Evolutionary conservation across 2,797 vertebrate species (phyloP).

Genomic region (Syngnathus rostellatus): DNA sequence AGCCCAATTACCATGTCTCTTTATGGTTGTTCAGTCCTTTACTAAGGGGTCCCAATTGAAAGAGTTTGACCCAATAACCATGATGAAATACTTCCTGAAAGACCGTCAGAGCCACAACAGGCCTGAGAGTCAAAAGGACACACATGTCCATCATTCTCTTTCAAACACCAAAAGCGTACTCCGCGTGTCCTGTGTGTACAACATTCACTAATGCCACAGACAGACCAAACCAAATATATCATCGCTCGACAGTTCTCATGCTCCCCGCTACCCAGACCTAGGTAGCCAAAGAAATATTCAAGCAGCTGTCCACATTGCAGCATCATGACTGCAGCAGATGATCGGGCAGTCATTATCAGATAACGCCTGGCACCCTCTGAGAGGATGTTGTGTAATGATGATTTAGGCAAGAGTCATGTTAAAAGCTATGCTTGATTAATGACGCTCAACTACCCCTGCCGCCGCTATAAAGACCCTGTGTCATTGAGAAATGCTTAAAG

Average conservation of each 20-base stretch:
- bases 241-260: conserved; percentile 3
- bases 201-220: conserved; percentile 1
- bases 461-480: conserved; percentile 37
- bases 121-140: conserved; percentile 48
- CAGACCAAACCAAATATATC: conserved; percentile 11
- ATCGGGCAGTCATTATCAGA: conserved; percentile 43
- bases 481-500: conserved; percentile 1
- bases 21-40: conserved; percentile 35
- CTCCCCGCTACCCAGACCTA: conserved; percentile 11
- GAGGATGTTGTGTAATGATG: conserved; percentile 46
- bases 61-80: conserved; percentile 58
- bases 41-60: conserved; percentile 34
- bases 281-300: conserved; percentile 11
- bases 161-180: neutral
- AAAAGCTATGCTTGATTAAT: conserved; percentile 21
- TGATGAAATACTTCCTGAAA: conserved; percentile 57
- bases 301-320: conserved; percentile 28
- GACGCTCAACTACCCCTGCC: conserved; percentile 11
- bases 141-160: conserved; percentile 10
- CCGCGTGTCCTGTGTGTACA: conserved; percentile 8
- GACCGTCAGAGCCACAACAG: conserved; percentile 55
- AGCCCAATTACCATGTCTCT: conserved; percentile 40
- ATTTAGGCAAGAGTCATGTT: conserved; percentile 27
- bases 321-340: conserved; percentile 34
- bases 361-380: conserved; percentile 37